Base-by-base conservation (phyloP, 1,140 invertebrate genomes). In the Drosophila micromelanica region DNA sequence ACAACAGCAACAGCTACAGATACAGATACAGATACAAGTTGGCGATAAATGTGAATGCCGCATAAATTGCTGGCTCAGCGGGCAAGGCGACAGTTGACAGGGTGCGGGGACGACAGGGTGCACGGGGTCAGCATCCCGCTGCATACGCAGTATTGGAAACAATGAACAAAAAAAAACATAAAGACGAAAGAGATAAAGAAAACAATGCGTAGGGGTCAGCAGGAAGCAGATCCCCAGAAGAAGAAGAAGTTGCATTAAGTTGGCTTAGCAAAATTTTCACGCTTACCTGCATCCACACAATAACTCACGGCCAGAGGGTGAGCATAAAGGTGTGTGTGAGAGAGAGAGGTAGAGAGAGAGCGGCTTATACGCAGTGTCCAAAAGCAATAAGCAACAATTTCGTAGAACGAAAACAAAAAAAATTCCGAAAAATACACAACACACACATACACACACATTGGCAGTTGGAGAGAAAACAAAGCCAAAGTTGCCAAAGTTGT, bases 251-350 rank as follows among this genome's bases (percentile, higher is more conserved):
- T 87, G 84, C 76, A 87, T 87, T 90, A 87, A 77, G 68, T 77
- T 84, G 84, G 84, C 84, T 87, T 87, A 84, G 79, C 79, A 74
- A 87, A 61, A 89, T 84, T 87, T 87, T 89, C 76, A 87, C 80
- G 82, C 82, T 87, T 75, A 79, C 74, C 60, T 76, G 74, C 69
- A 73, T 76, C 63, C 76, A 63, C 64, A 89, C 82, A 84, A 73
- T 73, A 51, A 77, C 68, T 73, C 67, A 37, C n/a, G 35, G 32
- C 20, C 0, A 55, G 11, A 20, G 15, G 3, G 15, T 6, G 17
- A 5, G 35, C 11, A 17, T 27, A 1, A 35, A 11, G 13, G 2
- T 37, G 30, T 9, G 11, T 3, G 15, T 13, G 17, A 38, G 13
- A 17, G 38, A 13, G n/a, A 32, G 30, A 13, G 13, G 40, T 13